Conservation (phyloP, 1,140 invertebrate genomes). For the Dendrolimus punctatus region DNA sequence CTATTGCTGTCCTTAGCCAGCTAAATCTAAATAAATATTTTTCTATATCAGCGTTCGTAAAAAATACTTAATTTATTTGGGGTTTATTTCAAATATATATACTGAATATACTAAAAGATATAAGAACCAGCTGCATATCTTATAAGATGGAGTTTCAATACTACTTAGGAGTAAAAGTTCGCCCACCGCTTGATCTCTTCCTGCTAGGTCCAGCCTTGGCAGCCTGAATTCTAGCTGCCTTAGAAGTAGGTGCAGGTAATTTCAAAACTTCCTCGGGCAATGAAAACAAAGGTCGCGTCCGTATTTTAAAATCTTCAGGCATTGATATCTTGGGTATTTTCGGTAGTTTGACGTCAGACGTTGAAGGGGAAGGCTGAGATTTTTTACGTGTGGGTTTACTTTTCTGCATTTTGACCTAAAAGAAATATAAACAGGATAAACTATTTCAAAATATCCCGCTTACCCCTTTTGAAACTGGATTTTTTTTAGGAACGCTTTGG, state of each 20-base stretch:
- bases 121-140: no score
- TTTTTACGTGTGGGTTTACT: slow-evolving; percentile 24
- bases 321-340: slow-evolving; percentile 59
- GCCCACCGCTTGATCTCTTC: slow-evolving; percentile 26
- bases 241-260: slow-evolving; percentile 24
- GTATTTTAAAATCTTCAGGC: slow-evolving; percentile 63
- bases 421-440: not conserved
- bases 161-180: slow-evolving; percentile 1
- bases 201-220: slow-evolving; percentile 12
- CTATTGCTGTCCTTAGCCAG: no score
- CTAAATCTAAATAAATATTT: no score
- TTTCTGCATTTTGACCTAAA: slow-evolving; percentile 10
- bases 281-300: slow-evolving; percentile 60
- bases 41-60: no score
- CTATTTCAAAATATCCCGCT: no score
- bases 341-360: slow-evolving; percentile 26
- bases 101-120: no score
- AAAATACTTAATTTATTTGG: no score
- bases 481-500: no score
- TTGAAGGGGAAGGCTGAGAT: slow-evolving; percentile 20
- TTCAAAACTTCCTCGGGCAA: slow-evolving; percentile 65
- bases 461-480: no score
- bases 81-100: no score
- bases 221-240: slow-evolving; percentile 23
- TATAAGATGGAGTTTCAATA: not conserved